Conservation (phyloP, 1,140 invertebrate species). For the Polypedilum vanderplanki region DNA sequence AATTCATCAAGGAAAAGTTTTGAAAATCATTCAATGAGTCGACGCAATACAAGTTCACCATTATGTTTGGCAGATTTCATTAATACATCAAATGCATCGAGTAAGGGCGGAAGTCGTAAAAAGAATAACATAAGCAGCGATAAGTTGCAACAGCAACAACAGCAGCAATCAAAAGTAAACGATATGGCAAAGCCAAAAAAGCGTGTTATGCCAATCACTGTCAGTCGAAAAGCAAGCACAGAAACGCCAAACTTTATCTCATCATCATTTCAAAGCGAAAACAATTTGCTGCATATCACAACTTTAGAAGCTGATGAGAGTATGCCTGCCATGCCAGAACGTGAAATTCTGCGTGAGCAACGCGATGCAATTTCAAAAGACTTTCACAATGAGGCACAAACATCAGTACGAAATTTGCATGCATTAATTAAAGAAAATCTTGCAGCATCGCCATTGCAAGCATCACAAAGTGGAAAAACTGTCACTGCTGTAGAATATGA, state of each 20-base stretch:
- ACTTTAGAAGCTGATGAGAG: constrained; percentile 22
- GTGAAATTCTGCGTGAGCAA: constrained; percentile 17
- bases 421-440: constrained; percentile 8
- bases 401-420: not conserved
- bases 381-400: constrained; percentile 29
- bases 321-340: constrained; percentile 29
- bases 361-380: constrained; percentile 28
- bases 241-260: constrained; percentile 21
- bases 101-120: constrained; percentile 33
- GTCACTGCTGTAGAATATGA: not conserved
- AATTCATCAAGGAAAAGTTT: not conserved
- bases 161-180: constrained; percentile 30
- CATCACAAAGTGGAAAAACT: not conserved
- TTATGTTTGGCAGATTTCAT: constrained; percentile 40
- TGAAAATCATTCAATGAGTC: not conserved
- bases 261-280: constrained; percentile 40
- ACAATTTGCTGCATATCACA: constrained; percentile 38
- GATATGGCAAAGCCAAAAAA: constrained; percentile 36
- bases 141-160: not conserved
- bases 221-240: constrained; percentile 36
- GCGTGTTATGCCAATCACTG: constrained; percentile 40
- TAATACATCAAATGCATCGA: constrained; percentile 24
- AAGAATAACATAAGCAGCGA: constrained; percentile 31
- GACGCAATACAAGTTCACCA: constrained; percentile 11
- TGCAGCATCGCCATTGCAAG: not conserved